Percentiles rank a stretch among this genome's conserved stretches.
Evolutionary conservation across 2,797 vertebrate species (phyloP).

Genomic region (Sebastes itinus): DNA sequence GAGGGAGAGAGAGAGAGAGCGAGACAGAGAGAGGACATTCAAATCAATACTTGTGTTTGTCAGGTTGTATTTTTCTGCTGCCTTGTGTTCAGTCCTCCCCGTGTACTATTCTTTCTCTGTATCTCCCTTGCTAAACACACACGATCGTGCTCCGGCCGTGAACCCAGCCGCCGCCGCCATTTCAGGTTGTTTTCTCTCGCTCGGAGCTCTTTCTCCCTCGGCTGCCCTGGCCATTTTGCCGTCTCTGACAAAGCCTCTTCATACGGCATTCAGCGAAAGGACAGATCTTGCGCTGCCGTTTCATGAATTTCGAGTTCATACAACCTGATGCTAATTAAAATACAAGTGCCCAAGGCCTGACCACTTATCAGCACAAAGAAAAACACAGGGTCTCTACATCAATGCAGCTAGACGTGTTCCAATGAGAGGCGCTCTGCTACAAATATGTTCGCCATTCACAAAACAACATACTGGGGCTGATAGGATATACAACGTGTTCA

Average conservation of each 20-base stretch:
- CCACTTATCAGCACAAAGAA: slow-evolving; percentile 73
- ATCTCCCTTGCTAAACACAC: slow-evolving; percentile 41
- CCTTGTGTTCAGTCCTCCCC: slow-evolving; percentile 23
- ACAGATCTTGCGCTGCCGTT: slow-evolving; percentile 42
- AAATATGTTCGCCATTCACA: slow-evolving; percentile 1
- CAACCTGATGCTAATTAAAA: slow-evolving; percentile 74
- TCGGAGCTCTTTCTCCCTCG: slow-evolving; percentile 40
- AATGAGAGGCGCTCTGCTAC: slow-evolving; percentile 24
- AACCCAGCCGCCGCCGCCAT: slow-evolving; percentile 54
- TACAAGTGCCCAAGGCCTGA: slow-evolving; percentile 67
- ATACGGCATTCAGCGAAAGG: slow-evolving; percentile 49
- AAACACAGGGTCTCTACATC: slow-evolving; percentile 56
- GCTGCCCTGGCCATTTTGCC: slow-evolving; percentile 56
- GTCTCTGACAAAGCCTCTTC: slow-evolving; percentile 58
- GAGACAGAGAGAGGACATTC: slow-evolving; percentile 49
- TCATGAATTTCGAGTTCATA: slow-evolving; percentile 64
- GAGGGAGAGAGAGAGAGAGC: neutral
- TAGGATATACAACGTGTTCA: neutral
- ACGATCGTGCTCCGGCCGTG: slow-evolving; percentile 39
- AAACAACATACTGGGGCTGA: neutral
- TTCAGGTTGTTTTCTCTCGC: slow-evolving; percentile 58
- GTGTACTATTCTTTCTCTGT: slow-evolving; percentile 17
- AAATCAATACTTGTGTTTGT: slow-evolving; percentile 75
- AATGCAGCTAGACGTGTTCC: slow-evolving; percentile 28
- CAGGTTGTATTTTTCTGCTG: slow-evolving; percentile 63